phyloP scores from a whole-genome alignment of 2,888 invertebrate species.

The Caenorhabditis angaria region DNA sequence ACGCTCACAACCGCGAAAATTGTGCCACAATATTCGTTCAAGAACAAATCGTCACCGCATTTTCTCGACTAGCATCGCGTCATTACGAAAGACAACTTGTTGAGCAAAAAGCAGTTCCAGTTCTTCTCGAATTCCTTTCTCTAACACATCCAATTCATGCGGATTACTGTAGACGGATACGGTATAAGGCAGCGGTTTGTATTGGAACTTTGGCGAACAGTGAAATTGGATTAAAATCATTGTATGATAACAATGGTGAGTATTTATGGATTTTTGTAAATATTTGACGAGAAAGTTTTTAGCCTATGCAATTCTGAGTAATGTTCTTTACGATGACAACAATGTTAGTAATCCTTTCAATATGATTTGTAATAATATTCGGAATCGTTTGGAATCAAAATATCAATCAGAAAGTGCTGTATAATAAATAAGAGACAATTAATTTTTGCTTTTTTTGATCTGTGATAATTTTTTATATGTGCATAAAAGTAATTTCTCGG shows the following conservation, averaged over 20 bases:
- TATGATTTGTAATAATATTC: conserved; percentile 65
- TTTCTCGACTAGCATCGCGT: conserved; percentile 63
- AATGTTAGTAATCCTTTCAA: conserved; percentile 56
- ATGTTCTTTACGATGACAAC: conserved; percentile 57
- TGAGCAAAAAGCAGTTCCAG: conserved; percentile 61
- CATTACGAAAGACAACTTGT: conserved; percentile 62
- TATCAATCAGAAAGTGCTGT: conserved; percentile 58
- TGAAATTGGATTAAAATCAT: conserved; percentile 62
- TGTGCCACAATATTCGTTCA: conserved; percentile 65
- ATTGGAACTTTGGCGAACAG: conserved; percentile 63
- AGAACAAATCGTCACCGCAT: conserved; percentile 66
- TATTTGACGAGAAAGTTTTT: conserved; percentile 16
- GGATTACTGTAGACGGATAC: conserved; percentile 63
- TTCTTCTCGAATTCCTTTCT: conserved; percentile 63
- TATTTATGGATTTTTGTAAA: neutral
- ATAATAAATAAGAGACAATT: conserved; percentile 21
- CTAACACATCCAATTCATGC: conserved; percentile 50
- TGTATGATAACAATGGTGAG: conserved; percentile 61
- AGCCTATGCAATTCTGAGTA: conserved; percentile 57
- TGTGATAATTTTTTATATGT: conserved; percentile 7
- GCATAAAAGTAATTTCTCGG: neutral
- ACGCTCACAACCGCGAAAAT: conserved; percentile 49
- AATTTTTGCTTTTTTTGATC: neutral
- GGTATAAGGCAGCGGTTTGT: conserved; percentile 69
- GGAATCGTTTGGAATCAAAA: conserved; percentile 55